Evolutionary conservation across 2,113 vertebrate species (phyloP), one percentile per base, ranked within the genome.

Genomic region (Laticauda laticaudata): DNA sequence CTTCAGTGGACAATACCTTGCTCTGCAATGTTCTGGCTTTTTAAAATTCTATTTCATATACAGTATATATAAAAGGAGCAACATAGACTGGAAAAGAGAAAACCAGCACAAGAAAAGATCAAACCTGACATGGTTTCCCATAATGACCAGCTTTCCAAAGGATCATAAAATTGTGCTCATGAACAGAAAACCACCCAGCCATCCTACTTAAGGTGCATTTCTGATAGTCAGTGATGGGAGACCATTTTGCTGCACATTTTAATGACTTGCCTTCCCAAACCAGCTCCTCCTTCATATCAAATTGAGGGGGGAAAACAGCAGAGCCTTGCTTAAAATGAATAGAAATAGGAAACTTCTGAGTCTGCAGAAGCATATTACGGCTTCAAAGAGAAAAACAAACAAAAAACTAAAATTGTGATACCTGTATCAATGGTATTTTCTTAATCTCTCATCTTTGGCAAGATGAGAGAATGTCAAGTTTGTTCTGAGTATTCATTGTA

Each of bases 341-440:
- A 96, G 95, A 96, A 96, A 34, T 34, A 89, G 87, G 93, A 95
- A 92, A 94, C 95, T 88, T 96, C 92, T 0, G 75, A 93, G 94
- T 56, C 54, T 0, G 7, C 39, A 92, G 93, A 91, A 92, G 94
- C 91, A 89, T 91, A 94, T 96, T 95, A 95, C 75, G 91, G 88
- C 24, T 91, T 94, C 91, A 39, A 91, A 95, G 91, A 91, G 55
- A 20, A 12, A 23, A 94, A 94, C 61, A 94, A 86, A 59, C 43
- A 54, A 48, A 94, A 94, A 93, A 61, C 93, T 97, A 95, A 97
- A 88, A 91, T 90, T 93, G 48, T 96, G 95, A 95, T 97, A 94
- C 92, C 92, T 43, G 64, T 95, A 96, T 96, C 95, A 95, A 94
- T 94, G 96, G 94, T 91, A 91, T 96, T 64, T 93, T 97, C 96